Conservation (phyloP, 2,113 vertebrate genomes). For the Sula dactylatra region DNA sequence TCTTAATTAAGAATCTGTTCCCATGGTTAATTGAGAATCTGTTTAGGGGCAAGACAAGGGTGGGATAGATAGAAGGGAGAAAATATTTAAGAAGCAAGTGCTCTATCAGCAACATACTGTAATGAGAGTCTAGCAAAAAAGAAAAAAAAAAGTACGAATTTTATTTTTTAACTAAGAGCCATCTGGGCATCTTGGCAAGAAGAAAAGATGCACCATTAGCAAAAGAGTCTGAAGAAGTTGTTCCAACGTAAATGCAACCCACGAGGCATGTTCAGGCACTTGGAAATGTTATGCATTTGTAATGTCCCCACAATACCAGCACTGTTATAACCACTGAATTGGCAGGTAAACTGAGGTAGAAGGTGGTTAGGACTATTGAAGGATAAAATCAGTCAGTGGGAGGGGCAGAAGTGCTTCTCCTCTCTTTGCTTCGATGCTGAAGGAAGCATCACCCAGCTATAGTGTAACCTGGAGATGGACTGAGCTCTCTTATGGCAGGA, state of each 20-base stretch:
- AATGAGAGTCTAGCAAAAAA: conserved; percentile 9
- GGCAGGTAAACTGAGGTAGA: neutral
- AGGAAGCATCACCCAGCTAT: neutral
- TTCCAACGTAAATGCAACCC: neutral
- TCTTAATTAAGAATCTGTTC: conserved; percentile 54
- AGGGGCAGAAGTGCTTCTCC: neutral
- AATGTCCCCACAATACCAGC: neutral
- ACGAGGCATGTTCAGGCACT: neutral
- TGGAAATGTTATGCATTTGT: neutral
- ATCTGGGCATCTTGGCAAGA: conserved; percentile 53
- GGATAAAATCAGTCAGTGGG: neutral
- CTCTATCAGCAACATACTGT: neutral
- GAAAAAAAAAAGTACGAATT: neutral
- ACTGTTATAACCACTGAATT: neutral
- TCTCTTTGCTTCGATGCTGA: neutral
- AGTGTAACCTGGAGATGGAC: neutral
- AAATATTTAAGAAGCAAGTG: conserved; percentile 46
- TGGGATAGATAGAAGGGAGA: conserved; percentile 4
- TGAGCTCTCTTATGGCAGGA: neutral
- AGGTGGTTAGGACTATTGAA: neutral
- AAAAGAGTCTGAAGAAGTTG: neutral
- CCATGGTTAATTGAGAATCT: conserved; percentile 42
- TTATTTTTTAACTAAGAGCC: conserved; percentile 29
- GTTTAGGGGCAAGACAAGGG: conserved; percentile 37
- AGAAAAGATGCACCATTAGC: neutral